Percentiles rank a stretch among this genome's conserved stretches.
Evolutionary conservation across 37 sponge, comb jelly and placozoan species (phyloP).

Genomic region (Axinella damicornis): DNA sequence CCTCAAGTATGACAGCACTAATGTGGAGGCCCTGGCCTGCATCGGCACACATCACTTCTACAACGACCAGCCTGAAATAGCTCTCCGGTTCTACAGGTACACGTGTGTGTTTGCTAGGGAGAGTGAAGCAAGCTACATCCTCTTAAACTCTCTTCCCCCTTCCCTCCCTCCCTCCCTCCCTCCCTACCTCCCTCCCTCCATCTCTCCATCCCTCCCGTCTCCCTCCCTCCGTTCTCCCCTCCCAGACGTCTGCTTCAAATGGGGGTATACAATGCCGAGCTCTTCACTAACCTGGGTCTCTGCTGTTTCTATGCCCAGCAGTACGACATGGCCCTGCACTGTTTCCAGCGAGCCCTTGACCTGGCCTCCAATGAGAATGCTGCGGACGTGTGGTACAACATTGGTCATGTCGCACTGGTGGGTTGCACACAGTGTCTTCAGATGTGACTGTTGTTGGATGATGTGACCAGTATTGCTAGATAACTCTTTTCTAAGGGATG

Average conservation of each 20-base stretch:
- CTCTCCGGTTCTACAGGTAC: conserved; percentile 89
- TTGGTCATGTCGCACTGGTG: conserved; percentile 94
- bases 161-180: neutral
- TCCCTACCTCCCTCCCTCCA: neutral
- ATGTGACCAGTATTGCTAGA: too few species aligned
- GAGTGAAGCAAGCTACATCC: too few species aligned
- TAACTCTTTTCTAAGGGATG: too few species aligned
- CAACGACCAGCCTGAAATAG: conserved; percentile 97
- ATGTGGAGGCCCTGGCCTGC: conserved; percentile 96
- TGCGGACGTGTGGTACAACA: conserved; percentile 98
- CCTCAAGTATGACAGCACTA: conserved; percentile 84
- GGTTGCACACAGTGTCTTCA: too few species aligned
- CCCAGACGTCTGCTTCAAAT: conserved; percentile 92
- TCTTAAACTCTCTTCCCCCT: neutral
- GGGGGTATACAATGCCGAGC: conserved; percentile 96
- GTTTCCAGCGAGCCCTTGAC: conserved; percentile 86
- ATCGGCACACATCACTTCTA: conserved; percentile 97
- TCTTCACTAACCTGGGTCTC: conserved; percentile 95
- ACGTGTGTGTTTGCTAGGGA: conserved; percentile 22
- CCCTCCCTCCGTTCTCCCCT: neutral
- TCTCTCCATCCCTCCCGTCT: neutral
- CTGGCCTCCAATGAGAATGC: conserved; percentile 87
- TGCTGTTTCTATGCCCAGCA: conserved; percentile 99
- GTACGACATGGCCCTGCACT: conserved; percentile 93
- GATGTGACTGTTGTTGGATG: too few species aligned